A percentile compares a stretch with the other conserved stretches of the same genome.
Conservation (phyloP, 1,140 invertebrate species). For the Hycleus cichorii region DNA sequence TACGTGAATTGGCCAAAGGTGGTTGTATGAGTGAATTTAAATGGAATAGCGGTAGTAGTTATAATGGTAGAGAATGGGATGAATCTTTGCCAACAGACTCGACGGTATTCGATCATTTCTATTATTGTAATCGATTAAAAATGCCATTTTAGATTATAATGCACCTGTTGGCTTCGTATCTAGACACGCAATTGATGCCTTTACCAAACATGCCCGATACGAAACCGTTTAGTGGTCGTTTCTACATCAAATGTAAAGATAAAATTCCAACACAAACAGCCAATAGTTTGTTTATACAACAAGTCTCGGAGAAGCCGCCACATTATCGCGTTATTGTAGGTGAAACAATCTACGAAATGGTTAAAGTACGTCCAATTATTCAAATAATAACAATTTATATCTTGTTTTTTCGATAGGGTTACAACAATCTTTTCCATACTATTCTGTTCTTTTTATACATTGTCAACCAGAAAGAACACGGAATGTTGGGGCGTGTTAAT, state of each 20-base stretch:
- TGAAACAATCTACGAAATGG: slow-evolving; percentile 55
- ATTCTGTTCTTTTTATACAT: slow-evolving; percentile 71
- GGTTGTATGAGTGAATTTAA: slow-evolving; percentile 75
- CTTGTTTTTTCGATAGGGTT: slow-evolving; percentile 51
- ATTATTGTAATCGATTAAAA: not conserved
- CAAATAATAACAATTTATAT: not conserved
- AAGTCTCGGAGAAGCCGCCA: slow-evolving; percentile 57
- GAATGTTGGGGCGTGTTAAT: slow-evolving; percentile 70
- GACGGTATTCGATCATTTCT: slow-evolving; percentile 36
- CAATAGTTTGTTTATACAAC: slow-evolving; percentile 47
- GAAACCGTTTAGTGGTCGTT: slow-evolving; percentile 58
- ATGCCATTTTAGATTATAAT: slow-evolving; percentile 61
- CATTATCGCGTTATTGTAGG: slow-evolving; percentile 63
- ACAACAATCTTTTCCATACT: slow-evolving; percentile 77
- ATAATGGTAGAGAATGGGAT: slow-evolving; percentile 70
- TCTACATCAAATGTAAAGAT: slow-evolving; percentile 52
- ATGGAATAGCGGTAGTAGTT: slow-evolving; percentile 68
- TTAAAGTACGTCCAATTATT: slow-evolving; percentile 46
- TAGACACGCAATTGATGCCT: slow-evolving; percentile 72
- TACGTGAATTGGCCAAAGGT: slow-evolving; percentile 66
- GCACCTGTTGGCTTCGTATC: slow-evolving; percentile 71
- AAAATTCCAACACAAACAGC: slow-evolving; percentile 43
- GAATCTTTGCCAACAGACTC: slow-evolving; percentile 73
- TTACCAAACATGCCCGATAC: slow-evolving; percentile 67
- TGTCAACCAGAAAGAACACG: slow-evolving; percentile 65